phyloP scores from a whole-genome alignment of 37 sponge, comb jelly and placozoan genomes.

The Chondrosia reniformis region DNA sequence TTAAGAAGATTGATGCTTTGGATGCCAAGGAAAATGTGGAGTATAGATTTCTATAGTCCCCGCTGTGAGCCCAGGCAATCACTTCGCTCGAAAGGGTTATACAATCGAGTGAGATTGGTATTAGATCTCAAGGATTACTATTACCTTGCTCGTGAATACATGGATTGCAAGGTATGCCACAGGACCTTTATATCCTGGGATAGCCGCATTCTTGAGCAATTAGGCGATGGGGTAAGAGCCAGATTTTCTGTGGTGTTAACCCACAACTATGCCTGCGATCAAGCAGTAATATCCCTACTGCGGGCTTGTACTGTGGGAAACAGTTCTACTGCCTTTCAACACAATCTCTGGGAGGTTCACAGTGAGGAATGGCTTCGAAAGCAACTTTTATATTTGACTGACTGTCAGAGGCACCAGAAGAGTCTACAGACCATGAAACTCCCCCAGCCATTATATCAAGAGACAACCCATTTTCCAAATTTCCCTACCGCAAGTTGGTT shows the following conservation, averaged over 20 bases:
- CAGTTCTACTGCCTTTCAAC: constrained; percentile 12
- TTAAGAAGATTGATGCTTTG: background rate
- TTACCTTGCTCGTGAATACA: constrained; percentile 29
- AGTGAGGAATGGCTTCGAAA: constrained; percentile 29
- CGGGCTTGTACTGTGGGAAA: constrained; percentile 8
- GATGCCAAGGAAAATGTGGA: constrained; percentile 43
- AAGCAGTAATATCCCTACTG: constrained; percentile 19
- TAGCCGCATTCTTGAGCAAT: constrained; percentile 19
- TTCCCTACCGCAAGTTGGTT: background rate
- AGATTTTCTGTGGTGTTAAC: constrained; percentile 29
- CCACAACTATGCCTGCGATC: constrained; percentile 8
- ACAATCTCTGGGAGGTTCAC: constrained; percentile 4
- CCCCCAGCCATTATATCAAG: background rate
- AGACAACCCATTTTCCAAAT: background rate
- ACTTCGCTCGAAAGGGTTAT: constrained; percentile 25
- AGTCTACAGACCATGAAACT: background rate
- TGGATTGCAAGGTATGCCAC: constrained; percentile 13
- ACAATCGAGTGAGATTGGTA: background rate
- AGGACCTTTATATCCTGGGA: constrained; percentile 28
- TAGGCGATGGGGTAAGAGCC: background rate
- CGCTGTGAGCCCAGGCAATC: constrained; percentile 1
- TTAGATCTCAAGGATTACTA: constrained; percentile 28
- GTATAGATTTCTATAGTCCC: constrained; percentile 22
- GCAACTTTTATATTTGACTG: constrained; percentile 22
- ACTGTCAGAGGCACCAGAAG: constrained; percentile 21